Evolutionary conservation across 2,888 invertebrate species (phyloP), one percentile per base, ranked within the genome.

Genomic region (Parnassius mnemosyne): DNA sequence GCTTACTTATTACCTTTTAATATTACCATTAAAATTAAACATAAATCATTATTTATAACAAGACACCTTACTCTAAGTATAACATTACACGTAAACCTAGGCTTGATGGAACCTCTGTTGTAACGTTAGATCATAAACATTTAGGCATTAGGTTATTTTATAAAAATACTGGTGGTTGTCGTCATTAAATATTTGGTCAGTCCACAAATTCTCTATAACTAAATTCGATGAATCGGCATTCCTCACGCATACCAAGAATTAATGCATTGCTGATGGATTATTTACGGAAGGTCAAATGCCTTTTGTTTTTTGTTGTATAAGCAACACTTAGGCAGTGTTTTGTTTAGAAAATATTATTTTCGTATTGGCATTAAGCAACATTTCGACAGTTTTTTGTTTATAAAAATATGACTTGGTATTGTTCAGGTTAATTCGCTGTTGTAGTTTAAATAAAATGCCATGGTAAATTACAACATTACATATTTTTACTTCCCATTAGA

Each of bases 191-290:
- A 13, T 16, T 13, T 16, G 2, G 9, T 3, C 49, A 12, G 49
- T 13, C 3, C 5, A n/a, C 12, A 3, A 12, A n/a, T 46, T 46
- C 7, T 46, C 16, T 13, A 49, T 49, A 13, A 13, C 13, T 49
- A 49, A 49, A 49, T 49, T 49, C 49, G 43, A 43, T 43, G 43
- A 10, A 43, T 43, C 43, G 10, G 49, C 49, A 44, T 57, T 11
- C 11, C 34, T 13, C 47, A 20, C 12, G 50, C 42, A n/a, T 58
- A 16, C 44, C 44, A 20, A 42, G 43, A 51, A 25, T 25, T n/a
- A 44, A 52, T 58, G 51, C 58, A 52, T 52, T 34, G 25, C 44
- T 46, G 52, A 9, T 43, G 25, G 51, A 43, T 52, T 52, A 52
- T 58, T 16, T 16, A 49, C 49, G 13, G 49, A 49, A 13, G 9